phyloP scores from a whole-genome alignment of 2,113 vertebrate genomes.

The Arothron firmamentum region DNA sequence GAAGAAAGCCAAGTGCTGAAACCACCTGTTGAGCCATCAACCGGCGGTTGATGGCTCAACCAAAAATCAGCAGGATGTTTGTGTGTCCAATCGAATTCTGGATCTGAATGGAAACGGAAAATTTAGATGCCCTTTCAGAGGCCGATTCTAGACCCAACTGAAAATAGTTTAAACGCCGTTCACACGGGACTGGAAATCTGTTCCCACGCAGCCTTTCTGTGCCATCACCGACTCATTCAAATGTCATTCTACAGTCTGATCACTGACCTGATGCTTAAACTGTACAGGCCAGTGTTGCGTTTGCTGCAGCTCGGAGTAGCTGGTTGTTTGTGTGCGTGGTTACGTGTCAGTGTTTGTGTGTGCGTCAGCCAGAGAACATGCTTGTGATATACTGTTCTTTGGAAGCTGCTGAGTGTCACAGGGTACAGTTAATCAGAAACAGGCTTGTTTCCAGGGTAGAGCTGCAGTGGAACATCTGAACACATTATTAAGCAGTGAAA shows the following conservation, averaged over 20 bases:
- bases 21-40: conserved; percentile 5
- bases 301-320: conserved; percentile 10
- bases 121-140: conserved; percentile 50
- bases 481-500: conserved; percentile 26
- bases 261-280: no score
- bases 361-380: conserved; percentile 19
- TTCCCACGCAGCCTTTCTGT: conserved; percentile 24
- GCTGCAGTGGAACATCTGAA: conserved; percentile 48
- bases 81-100: conserved; percentile 14
- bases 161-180: conserved; percentile 56
- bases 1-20: conserved; percentile 11
- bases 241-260: no score
- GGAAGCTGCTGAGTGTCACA: conserved; percentile 27
- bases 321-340: background rate
- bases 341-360: no score
- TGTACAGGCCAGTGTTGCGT: background rate
- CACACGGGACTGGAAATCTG: conserved; percentile 21
- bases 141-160: conserved; percentile 43
- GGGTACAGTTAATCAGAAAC: conserved; percentile 51
- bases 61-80: no score
- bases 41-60: no score
- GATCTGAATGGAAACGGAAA: conserved; percentile 49
- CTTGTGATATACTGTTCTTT: conserved; percentile 16
- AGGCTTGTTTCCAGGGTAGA: conserved; percentile 54
- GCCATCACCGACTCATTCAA: no score